Base-by-base conservation (phyloP, 2,113 vertebrate genomes). In the Pseudorhombus dupliciocellatus region DNA sequence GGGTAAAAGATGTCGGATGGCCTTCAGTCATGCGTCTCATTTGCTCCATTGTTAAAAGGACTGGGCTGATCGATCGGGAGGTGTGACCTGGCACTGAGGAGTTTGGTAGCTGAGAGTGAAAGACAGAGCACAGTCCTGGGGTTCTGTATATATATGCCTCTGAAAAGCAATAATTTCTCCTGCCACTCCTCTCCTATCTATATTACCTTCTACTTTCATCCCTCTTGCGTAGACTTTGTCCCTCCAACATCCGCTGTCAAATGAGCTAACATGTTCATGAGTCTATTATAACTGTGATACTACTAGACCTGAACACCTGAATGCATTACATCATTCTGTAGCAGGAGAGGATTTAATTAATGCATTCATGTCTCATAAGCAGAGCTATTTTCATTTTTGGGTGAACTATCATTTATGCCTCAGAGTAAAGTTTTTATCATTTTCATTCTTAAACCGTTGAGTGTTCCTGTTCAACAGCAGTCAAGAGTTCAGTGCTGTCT, bases 81-180 rank as follows among this genome's bases (percentile, higher is more conserved):
- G 30, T 15, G 22, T 0, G 48, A 72, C 30, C 60, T 70, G 73
- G 50, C 50, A 58, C 58, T 62, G 80, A 81, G 68, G 64, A 40
- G 67, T 40, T 25, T 46, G 30, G 42, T 42, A 64, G 68, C 46
- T 63, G 66, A 83, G 65, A 80, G 80, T 83, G 61, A 28, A 71
- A 26, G 28, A 52, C 22, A 0, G 9, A 14, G 30, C 24, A 4
- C 6, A 30, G 31, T 57, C 31, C 20, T 18, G 1, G 28, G 28
- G 46, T 75, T 76, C 86, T 89, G 80, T 89, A 87, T 88, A 83
- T 90, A 86, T 80, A 86, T 31, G 4, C 18, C 22, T 48, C 28
- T 60, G 66, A 60, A 56, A 72, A 21, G 46, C 42, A 60, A 66
- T 54, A 69, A 26, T 54, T 21, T 52, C 22, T 59, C 31, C 31